Percentiles rank a stretch among this genome's conserved stretches.
These are phyloP conservation scores for Sesamia nonagrioides DNA, from an alignment of 1,140 invertebrate species.

Conservation along the genomic window DNA sequence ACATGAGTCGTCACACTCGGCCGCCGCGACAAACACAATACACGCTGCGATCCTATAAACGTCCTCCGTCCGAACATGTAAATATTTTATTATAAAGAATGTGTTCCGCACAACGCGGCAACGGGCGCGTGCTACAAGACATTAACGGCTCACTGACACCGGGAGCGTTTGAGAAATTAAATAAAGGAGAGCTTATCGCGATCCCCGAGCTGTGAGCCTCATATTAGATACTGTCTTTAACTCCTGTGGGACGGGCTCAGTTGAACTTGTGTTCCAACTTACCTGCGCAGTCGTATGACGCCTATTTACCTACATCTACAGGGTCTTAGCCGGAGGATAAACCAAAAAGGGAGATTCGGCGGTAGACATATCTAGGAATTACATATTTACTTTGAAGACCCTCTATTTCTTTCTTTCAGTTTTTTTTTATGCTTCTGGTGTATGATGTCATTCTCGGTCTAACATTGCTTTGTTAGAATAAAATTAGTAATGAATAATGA, in stretches of 20 bases:
- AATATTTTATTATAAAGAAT: constrained; percentile 27
- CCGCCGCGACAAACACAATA: not conserved
- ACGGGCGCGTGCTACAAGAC: not conserved
- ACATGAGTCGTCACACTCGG: not conserved
- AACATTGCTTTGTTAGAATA: no score
- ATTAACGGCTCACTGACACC: not conserved
- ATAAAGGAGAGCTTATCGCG: not conserved
- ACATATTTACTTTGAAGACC: no score
- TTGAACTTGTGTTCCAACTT: not conserved
- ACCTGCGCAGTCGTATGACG: not conserved
- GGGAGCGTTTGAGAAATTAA: not conserved
- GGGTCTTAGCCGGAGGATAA: no score
- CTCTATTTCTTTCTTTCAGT: no score
- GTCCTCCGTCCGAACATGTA: not conserved
- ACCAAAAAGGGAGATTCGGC: no score
- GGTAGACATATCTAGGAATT: no score
- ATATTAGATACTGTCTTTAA: no score
- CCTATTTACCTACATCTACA: no score
- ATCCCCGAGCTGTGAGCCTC: not conserved
- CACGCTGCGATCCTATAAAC: constrained; percentile 1
- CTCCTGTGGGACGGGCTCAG: not conserved
- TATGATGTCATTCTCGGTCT: no score
- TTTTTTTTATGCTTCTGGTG: no score
- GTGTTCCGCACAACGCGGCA: not conserved
- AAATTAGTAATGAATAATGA: no score